phyloP scores from a whole-genome alignment of 2,113 vertebrate genomes.

The Pomatorhinus ruficollis region DNA sequence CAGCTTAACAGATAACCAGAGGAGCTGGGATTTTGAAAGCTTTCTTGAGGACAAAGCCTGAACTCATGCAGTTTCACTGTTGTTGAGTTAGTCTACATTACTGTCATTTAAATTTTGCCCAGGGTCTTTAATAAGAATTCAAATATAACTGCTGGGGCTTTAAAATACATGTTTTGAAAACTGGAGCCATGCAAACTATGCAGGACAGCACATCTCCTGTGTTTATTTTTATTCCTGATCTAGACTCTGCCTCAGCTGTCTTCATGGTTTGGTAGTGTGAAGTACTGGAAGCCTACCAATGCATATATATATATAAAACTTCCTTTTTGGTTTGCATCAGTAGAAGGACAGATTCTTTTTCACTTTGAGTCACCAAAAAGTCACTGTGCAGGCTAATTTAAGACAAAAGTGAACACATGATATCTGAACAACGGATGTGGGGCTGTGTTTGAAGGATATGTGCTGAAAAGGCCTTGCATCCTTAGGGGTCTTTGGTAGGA shows the following conservation, averaged over 20 bases:
- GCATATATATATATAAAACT: neutral
- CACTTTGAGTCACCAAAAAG: neutral
- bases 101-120: neutral
- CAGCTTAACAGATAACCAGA: neutral
- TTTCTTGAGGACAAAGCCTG: neutral
- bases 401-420: conserved; percentile 5
- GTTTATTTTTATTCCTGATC: conserved; percentile 43
- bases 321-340: neutral
- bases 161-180: neutral
- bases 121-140: neutral
- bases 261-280: neutral
- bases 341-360: conserved; percentile 23
- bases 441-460: neutral
- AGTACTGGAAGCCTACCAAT: conserved; percentile 30
- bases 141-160: neutral
- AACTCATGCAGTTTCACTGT: neutral
- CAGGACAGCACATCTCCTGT: conserved; percentile 5
- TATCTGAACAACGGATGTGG: neutral
- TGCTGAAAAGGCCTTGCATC: neutral
- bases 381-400: neutral
- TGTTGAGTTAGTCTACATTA: neutral
- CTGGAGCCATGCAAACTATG: neutral
- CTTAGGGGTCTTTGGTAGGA: neutral
- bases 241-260: conserved; percentile 49
- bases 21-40: neutral